Evolutionary conservation across 2,888 invertebrate genomes (phyloP).

Genomic region (Dusona sp.): DNA sequence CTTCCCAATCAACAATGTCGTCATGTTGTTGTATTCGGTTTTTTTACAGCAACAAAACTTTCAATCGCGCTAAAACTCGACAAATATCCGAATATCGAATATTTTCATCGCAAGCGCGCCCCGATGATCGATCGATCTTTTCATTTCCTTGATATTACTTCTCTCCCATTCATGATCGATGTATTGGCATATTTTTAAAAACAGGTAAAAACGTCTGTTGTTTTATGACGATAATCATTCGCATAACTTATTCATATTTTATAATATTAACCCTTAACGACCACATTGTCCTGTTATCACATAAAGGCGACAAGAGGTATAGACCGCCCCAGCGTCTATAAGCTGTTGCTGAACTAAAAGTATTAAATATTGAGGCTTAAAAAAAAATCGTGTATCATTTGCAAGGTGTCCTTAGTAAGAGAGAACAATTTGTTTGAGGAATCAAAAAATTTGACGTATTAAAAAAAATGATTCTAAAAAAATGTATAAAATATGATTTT

Average conservation of each 20-base stretch:
- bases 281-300: background rate
- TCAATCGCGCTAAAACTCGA: background rate
- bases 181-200: background rate
- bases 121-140: background rate
- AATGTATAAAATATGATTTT: no score
- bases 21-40: background rate
- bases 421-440: no score
- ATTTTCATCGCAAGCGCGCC: background rate
- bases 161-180: background rate
- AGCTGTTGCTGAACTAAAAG: no score
- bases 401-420: no score
- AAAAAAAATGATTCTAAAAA: no score
- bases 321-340: background rate
- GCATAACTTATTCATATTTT: background rate
- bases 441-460: no score
- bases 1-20: background rate
- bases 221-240: background rate
- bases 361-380: no score
- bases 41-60: slow-evolving; percentile 30
- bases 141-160: background rate
- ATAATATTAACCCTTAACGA: background rate
- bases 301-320: background rate
- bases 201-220: background rate
- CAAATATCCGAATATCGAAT: slow-evolving; percentile 31
- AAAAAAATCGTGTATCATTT: no score